Percentiles rank a stretch among this genome's conserved stretches.
Conservation (phyloP, 2,113 vertebrate species). For the Perca fluviatilis region DNA sequence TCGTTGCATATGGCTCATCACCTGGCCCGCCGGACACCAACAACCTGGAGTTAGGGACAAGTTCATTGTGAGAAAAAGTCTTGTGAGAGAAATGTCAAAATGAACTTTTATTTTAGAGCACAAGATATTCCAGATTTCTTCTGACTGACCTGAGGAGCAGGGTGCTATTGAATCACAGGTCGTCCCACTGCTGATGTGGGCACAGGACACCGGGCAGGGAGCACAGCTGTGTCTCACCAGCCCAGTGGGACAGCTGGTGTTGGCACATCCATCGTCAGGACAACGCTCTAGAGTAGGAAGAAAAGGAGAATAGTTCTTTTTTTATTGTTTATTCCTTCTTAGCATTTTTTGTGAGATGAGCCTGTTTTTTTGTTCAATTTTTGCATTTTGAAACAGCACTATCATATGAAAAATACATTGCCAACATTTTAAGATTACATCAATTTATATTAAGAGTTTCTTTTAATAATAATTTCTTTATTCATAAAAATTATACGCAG, state of each 20-base stretch:
- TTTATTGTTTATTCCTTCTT: not conserved
- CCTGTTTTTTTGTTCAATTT: not conserved
- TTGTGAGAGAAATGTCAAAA: not conserved
- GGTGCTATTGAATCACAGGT: slow-evolving; percentile 69
- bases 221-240: slow-evolving; percentile 83
- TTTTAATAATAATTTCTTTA: not conserved
- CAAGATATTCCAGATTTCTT: not conserved
- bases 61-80: not conserved
- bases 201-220: slow-evolving; percentile 89
- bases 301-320: not conserved
- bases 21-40: slow-evolving; percentile 88
- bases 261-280: slow-evolving; percentile 83
- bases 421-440: not conserved
- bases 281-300: slow-evolving; percentile 81
- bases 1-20: slow-evolving; percentile 79
- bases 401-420: not conserved
- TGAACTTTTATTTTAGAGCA: not conserved
- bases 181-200: slow-evolving; percentile 78
- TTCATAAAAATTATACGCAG: not conserved
- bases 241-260: slow-evolving; percentile 82
- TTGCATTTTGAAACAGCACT: not conserved
- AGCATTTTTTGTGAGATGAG: not conserved
- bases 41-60: slow-evolving; percentile 82
- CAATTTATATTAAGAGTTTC: not conserved
- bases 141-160: slow-evolving; percentile 86